Evolutionary conservation across 2,888 invertebrate genomes (phyloP), one percentile per base, ranked within the genome.

Genomic region (Yponomeuta cagnagella): DNA sequence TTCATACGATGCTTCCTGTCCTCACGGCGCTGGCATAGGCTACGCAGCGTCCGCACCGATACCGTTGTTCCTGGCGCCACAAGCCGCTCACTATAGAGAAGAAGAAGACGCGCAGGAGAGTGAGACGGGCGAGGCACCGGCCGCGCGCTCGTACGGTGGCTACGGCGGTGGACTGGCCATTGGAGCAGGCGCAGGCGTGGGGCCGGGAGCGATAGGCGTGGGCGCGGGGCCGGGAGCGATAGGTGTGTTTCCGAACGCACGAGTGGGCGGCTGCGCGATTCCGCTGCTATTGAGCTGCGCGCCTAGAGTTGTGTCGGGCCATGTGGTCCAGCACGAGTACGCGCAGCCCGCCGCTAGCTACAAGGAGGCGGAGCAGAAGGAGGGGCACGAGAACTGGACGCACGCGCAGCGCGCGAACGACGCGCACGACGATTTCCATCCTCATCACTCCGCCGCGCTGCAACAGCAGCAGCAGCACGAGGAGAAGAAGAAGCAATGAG

Each of bases 211-310:
- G 0, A 80, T 82, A 8, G 86, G 89, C 2, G 79, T 89, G 70
- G 23, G 23, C 23, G 23, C 1, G 30, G 65, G 48, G 33, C 30
- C 30, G 10, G 48, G 9, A 6, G 84, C 85, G 0, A 80, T 82
- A 8, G 86, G 89, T 1, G 79, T 89, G 70, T 90, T 90, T 76
- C 89, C 89, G 0, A 85, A 83, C 67, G 86, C 84, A 0, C 85
- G 86, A 67, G 77, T 78, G 0, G 85, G 85, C 23, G 85, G 86
- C 0, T 88, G 88, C 74, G 83, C 79, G 63, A 81, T 89, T 4
- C 91, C 91, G 0, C 77, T 91, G 10, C 78, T 91, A 64, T 82
- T 92, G 73, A 90, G 88, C 75, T 92, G 91, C 71, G 80, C 89
- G 1, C 91, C 91, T 0, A 82, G 85, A 0, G 82, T 92, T 72